Percentiles rank a stretch among this genome's conserved stretches.
phyloP scores from a whole-genome alignment of 2,113 vertebrate species.

The Protomyctophum bolini region DNA sequence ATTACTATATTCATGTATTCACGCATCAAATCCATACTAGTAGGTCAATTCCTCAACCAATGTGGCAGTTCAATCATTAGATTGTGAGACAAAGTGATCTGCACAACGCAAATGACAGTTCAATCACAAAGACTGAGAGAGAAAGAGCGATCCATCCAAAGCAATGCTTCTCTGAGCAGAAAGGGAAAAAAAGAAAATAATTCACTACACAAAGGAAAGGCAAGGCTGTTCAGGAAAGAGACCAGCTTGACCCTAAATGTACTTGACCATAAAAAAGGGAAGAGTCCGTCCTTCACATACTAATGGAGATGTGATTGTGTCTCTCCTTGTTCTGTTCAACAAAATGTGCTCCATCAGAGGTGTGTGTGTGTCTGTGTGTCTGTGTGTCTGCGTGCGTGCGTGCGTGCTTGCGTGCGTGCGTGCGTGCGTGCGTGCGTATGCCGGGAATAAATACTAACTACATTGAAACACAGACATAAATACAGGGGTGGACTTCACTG shows the following conservation, averaged over 20 bases:
- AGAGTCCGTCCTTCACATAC: constrained; percentile 7
- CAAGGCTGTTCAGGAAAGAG: constrained; percentile 26
- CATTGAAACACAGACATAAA: too few relatives aligned
- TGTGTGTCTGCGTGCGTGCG: too few relatives aligned
- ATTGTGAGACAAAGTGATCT: constrained; percentile 43
- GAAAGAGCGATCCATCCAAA: constrained; percentile 9
- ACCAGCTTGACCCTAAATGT: constrained; percentile 14
- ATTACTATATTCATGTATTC: constrained; percentile 26
- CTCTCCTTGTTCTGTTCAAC: constrained; percentile 14
- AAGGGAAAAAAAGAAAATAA: background rate
- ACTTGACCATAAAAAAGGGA: constrained; percentile 11
- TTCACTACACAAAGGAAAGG: constrained; percentile 22
- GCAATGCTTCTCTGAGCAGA: background rate
- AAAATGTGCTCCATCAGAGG: constrained; percentile 17
- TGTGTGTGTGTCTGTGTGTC: too few relatives aligned
- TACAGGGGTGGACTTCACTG: too few relatives aligned
- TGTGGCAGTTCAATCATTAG: constrained; percentile 39
- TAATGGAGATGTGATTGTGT: background rate
- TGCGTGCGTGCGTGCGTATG: too few relatives aligned
- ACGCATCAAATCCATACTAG: constrained; percentile 32
- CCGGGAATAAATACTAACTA: too few relatives aligned
- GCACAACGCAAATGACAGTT: constrained; percentile 44
- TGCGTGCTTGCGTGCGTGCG: too few relatives aligned
- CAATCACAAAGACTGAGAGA: constrained; percentile 27
- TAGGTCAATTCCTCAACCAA: constrained; percentile 33